phyloP scores from a whole-genome alignment of 2,113 vertebrate species.

The Hemichromis elongatus region DNA sequence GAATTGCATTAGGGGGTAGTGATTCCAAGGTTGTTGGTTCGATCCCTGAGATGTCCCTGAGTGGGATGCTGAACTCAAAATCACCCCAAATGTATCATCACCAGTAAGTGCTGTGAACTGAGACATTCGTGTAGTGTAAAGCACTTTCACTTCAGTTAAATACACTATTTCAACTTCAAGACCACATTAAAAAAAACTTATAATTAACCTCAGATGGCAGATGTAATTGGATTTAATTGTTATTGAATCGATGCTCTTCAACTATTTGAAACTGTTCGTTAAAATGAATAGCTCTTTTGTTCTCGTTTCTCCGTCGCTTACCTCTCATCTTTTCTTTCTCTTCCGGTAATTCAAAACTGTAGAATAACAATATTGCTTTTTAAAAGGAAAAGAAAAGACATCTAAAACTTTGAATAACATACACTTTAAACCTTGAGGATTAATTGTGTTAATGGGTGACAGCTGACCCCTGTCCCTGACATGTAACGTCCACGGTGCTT shows the following conservation, averaged over 20 bases:
- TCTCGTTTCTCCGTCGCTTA: not conserved
- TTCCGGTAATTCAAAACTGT: fast-evolving
- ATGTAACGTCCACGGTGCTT: conserved; percentile 83
- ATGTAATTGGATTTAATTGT: not conserved
- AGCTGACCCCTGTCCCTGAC: conserved; percentile 90
- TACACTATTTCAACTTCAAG: not conserved
- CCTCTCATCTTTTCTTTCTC: not conserved
- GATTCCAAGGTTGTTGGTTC: not conserved
- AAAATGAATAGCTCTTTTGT: not conserved
- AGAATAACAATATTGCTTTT: not conserved
- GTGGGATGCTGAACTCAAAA: not conserved
- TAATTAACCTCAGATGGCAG: not conserved
- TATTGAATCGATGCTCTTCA: not conserved
- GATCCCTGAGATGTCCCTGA: not conserved
- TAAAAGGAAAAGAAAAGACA: not conserved
- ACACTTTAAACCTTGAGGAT: conserved; percentile 58
- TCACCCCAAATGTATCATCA: not conserved
- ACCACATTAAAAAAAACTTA: not conserved
- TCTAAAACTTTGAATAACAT: not conserved
- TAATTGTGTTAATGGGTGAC: conserved; percentile 91
- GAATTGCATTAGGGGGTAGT: not conserved
- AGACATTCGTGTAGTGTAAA: fast-evolving
- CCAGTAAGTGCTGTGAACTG: not conserved
- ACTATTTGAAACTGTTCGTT: not conserved
- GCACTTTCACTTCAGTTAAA: not conserved